phyloP scores from a whole-genome alignment of 2,113 vertebrate genomes.

The Halichoerus grypus region DNA sequence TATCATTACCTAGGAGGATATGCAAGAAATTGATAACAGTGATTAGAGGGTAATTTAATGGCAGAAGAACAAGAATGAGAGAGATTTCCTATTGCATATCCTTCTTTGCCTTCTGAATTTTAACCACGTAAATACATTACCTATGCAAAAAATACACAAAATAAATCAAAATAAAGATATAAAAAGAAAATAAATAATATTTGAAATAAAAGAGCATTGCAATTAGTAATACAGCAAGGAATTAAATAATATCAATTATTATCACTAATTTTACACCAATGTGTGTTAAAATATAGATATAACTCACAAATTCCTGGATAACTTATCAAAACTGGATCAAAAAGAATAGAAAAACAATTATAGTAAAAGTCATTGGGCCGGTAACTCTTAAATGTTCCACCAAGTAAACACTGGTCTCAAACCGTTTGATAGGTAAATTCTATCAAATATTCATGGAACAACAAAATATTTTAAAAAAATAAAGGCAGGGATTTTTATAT shows the following conservation, averaged over 20 bases:
- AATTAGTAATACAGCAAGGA: neutral
- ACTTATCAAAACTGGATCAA: neutral
- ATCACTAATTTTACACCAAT: neutral
- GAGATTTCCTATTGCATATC: neutral
- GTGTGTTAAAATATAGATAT: neutral
- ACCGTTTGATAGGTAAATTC: neutral
- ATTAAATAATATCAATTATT: neutral
- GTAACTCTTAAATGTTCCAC: neutral
- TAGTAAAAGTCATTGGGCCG: neutral
- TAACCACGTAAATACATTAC: neutral
- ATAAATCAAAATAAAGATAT: neutral
- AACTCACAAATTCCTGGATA: neutral
- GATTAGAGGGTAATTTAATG: neutral
- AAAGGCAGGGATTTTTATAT: neutral
- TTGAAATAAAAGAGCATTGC: neutral
- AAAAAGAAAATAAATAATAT: neutral
- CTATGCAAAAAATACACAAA: neutral
- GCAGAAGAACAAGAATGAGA: neutral
- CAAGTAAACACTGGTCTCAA: neutral
- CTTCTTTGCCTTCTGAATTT: constrained; percentile 1
- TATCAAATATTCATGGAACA: neutral
- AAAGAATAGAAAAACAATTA: neutral
- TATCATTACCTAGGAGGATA: neutral
- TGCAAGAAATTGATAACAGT: neutral
- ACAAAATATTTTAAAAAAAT: neutral